These are phyloP conservation scores for Caenorhabditis imperialis DNA, from an alignment of 2,888 invertebrate species.

Conservation along the genomic window DNA sequence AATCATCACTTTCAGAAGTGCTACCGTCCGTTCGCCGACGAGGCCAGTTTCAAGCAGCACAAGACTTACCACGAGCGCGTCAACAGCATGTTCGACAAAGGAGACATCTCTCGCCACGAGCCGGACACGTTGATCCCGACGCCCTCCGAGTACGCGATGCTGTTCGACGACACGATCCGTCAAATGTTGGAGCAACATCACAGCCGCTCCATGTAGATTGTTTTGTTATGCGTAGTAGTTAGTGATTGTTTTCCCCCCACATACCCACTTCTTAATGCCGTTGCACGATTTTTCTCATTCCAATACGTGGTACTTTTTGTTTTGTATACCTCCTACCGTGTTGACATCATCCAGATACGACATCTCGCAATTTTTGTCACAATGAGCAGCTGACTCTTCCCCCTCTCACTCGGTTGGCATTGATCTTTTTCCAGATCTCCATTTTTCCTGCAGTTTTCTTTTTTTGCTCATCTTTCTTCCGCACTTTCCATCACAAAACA, in stretches of 20 bases:
- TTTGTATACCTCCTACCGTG: not conserved
- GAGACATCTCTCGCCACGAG: conserved; percentile 12
- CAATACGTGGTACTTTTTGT: not conserved
- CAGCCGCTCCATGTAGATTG: conserved; percentile 3
- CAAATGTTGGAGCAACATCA: conserved; percentile 5
- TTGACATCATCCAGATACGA: not conserved
- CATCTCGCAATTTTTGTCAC: too few relatives aligned
- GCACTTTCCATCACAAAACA: too few relatives aligned
- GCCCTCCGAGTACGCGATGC: conserved; percentile 32
- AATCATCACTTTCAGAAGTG: conserved; percentile 39
- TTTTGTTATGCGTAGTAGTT: not conserved
- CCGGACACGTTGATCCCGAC: conserved; percentile 50
- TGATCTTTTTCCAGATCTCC: conserved; percentile 17
- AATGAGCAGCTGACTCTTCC: not conserved
- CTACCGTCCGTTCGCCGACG: conserved; percentile 42
- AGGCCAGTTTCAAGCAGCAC: conserved; percentile 66
- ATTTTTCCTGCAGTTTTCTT: not conserved
- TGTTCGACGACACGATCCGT: conserved; percentile 26
- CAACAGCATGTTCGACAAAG: conserved; percentile 56
- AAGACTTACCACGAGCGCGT: conserved; percentile 74
- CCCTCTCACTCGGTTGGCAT: conserved; percentile 1
- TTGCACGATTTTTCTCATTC: not conserved
- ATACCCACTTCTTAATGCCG: not conserved
- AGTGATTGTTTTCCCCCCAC: too few relatives aligned
- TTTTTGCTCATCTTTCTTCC: not conserved